Evolutionary conservation across 2,888 invertebrate species (phyloP).

Genomic region (Eledona agricola): DNA sequence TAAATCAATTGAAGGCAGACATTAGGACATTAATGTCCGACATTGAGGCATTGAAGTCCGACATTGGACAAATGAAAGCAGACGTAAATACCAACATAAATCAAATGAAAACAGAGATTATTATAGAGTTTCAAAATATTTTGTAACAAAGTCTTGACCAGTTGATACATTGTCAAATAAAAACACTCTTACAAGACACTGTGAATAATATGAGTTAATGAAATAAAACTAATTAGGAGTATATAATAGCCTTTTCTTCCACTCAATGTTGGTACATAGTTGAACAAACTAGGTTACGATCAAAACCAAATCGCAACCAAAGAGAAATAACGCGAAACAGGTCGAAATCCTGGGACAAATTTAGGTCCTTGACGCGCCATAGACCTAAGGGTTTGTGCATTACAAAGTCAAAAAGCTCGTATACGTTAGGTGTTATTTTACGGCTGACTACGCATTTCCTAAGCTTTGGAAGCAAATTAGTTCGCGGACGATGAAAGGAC

Average conservation of each 20-base stretch:
- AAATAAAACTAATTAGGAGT: slow-evolving; percentile 17
- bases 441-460: too few species aligned
- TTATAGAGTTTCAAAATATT: slow-evolving; percentile 12
- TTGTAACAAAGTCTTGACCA: slow-evolving; percentile 13
- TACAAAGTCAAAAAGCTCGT: too few species aligned
- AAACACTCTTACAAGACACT: slow-evolving; percentile 19
- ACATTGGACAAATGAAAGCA: slow-evolving; percentile 9
- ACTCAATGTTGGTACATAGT: slow-evolving; percentile 5
- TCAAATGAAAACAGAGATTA: slow-evolving; percentile 18
- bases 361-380: too few species aligned
- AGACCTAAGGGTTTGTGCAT: too few species aligned
- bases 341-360: too few species aligned
- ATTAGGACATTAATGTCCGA: slow-evolving; percentile 12
- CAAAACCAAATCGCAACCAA: too few species aligned
- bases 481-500: too few species aligned
- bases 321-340: too few species aligned
- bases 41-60: slow-evolving; percentile 9
- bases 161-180: slow-evolving; percentile 15
- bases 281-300: too few species aligned
- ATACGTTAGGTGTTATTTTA: too few species aligned
- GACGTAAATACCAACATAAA: slow-evolving; percentile 20
- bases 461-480: too few species aligned
- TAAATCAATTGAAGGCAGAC: slow-evolving; percentile 15
- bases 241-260: slow-evolving; percentile 9
- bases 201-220: slow-evolving; percentile 19